phyloP scores from a whole-genome alignment of 2,113 vertebrate species.

The Sinocyclocheilus maitianheensis region DNA sequence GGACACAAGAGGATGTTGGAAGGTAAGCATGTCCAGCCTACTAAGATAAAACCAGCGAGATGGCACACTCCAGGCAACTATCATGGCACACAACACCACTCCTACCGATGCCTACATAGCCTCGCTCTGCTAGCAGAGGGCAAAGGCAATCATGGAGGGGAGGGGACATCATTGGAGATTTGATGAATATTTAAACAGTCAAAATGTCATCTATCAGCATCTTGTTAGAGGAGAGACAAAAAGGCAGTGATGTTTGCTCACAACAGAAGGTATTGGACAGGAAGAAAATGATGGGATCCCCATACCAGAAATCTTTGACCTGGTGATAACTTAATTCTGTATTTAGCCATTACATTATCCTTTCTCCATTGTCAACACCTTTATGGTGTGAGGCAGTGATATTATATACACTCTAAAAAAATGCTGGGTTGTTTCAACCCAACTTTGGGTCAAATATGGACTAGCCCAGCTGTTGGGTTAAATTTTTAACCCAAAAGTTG shows the following conservation, averaged over 20 bases:
- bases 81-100: conserved; percentile 68
- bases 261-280: background rate
- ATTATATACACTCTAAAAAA: background rate
- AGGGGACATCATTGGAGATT: background rate
- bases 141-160: conserved; percentile 46
- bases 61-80: conserved; percentile 71
- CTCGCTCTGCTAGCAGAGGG: conserved; percentile 59
- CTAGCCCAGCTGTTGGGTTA: too few species aligned
- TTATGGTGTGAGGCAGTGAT: background rate
- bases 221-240: background rate
- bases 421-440: too few species aligned
- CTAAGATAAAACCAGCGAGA: conserved; percentile 70
- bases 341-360: background rate
- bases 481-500: too few species aligned
- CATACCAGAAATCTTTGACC: background rate
- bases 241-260: background rate
- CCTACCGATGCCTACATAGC: conserved; percentile 67
- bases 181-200: background rate
- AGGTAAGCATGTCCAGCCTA: conserved; percentile 78
- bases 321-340: background rate
- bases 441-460: too few species aligned
- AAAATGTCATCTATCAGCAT: background rate
- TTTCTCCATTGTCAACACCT: background rate
- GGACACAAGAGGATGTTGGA: conserved; percentile 65
- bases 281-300: background rate